Evolutionary conservation across 2,113 vertebrate species (phyloP).

Genomic region (Castor canadensis): DNA sequence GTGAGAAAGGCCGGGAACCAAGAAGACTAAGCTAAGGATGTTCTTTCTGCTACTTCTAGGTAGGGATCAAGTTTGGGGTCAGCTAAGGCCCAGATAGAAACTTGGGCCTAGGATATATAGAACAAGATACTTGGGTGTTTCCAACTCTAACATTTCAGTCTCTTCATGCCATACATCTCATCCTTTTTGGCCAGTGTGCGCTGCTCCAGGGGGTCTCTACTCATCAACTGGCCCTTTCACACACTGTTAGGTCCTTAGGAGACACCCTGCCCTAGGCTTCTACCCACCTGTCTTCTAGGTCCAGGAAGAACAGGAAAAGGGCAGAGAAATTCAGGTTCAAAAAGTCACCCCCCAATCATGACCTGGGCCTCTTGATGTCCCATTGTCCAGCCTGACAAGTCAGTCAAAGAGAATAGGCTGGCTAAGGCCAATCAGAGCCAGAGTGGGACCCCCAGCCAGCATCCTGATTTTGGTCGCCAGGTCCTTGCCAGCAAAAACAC

Average conservation of each 20-base stretch:
- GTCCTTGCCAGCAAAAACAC: constrained; percentile 86
- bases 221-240: not conserved
- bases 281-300: constrained; percentile 15
- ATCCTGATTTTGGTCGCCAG: constrained; percentile 82
- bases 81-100: not conserved
- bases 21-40: not conserved
- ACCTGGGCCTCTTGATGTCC: not conserved
- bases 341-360: not conserved
- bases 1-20: constrained; percentile 6
- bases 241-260: not conserved
- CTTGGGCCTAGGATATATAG: not conserved
- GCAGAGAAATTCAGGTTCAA: not conserved
- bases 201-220: constrained; percentile 12
- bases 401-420: not conserved
- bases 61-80: not conserved
- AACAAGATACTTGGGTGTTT: not conserved
- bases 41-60: not conserved
- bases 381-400: not conserved
- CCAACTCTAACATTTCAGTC: not conserved
- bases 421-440: constrained; percentile 51
- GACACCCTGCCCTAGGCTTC: not conserved
- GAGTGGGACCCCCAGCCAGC: constrained; percentile 71
- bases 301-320: constrained; percentile 30
- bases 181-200: not conserved
- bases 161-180: not conserved